Evolutionary conservation across 2,797 vertebrate species (phyloP), one percentile per base, ranked within the genome.

Genomic region (Decapterus maruadsi): DNA sequence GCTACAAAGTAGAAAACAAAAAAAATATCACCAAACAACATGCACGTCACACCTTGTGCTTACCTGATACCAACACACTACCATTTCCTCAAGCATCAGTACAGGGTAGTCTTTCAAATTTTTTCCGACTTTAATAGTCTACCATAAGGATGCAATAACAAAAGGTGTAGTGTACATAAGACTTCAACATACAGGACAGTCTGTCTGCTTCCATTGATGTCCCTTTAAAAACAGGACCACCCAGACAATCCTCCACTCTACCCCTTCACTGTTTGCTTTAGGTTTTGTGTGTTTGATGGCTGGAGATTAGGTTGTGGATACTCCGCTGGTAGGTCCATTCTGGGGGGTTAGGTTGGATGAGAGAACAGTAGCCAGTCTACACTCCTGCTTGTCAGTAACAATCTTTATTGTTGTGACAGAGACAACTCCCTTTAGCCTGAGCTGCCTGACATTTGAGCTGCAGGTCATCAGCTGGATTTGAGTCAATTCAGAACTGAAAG

Each of bases 231-330:
- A 43, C 1, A 19, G 48, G 78, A 77, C 61, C 78, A 59, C 75
- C 69, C 58, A 50, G 26, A 61, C 67, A 36, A 45, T 64, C 59
- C 74, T 78, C 42, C 45, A 56, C 58, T 77, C 67, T 12, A n/a
- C 34, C 57, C n/a, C 40, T 13, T 29, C 80, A 56, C 51, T 83
- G 84, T 91, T 90, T 89, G 69, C 74, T 77, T 86, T 66, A 20
- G 68, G 61, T 73, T 82, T 83, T 86, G 77, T 87, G 55, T 38
- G 17, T 1, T 43, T 22, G 58, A 78, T 77, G 63, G 57, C 65
- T 29, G 48, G 59, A 87, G 89, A 86, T 89, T 85, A 91, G 4
- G 2, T 34, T 88, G 85, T 78, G 80, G 77, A 88, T 81, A 79
- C 76, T 78, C 22, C 6, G 19, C 61, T 68, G 34, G 73, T 61